Evolutionary conservation across 30 jellyfish, hydroid and myxozoan species (phyloP).

Genomic region (Chironex yamaguchii): DNA sequence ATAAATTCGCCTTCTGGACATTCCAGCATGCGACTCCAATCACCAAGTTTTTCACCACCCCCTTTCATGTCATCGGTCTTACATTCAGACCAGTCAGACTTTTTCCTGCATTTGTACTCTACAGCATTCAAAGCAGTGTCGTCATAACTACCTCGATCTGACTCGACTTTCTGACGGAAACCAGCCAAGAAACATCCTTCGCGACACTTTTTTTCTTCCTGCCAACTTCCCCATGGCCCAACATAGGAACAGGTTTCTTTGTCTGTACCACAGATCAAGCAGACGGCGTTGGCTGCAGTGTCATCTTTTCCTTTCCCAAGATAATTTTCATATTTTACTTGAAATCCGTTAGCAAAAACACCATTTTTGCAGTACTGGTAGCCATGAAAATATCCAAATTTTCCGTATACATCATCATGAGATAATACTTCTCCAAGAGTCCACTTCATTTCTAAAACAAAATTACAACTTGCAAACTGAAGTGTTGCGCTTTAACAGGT

Average conservation of each 20-base stretch:
- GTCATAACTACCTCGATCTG: slow-evolving; percentile 37
- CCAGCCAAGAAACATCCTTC: slow-evolving; percentile 49
- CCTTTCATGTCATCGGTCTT: slow-evolving; percentile 11
- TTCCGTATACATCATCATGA: slow-evolving; percentile 25
- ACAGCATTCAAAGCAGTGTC: slow-evolving; percentile 61
- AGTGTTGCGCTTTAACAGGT: no score
- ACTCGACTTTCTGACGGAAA: slow-evolving; percentile 66
- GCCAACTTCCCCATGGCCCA: slow-evolving; percentile 73
- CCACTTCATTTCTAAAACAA: no score
- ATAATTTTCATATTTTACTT: neutral
- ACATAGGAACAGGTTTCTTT: slow-evolving; percentile 33
- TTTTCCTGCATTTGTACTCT: slow-evolving; percentile 64
- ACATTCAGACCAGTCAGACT: slow-evolving; percentile 31
- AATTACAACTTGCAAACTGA: no score
- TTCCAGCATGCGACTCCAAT: slow-evolving; percentile 60
- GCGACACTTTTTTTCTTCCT: slow-evolving; percentile 16
- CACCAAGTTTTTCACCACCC: slow-evolving; percentile 42
- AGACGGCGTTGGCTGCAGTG: slow-evolving; percentile 64
- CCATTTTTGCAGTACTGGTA: slow-evolving; percentile 57
- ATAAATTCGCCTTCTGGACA: slow-evolving; percentile 62
- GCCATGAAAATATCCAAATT: slow-evolving; percentile 59
- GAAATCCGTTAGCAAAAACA: slow-evolving; percentile 38
- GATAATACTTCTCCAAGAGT: slow-evolving; percentile 3
- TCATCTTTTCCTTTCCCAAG: slow-evolving; percentile 40
- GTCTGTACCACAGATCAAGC: slow-evolving; percentile 48